These are phyloP conservation scores for Miniopterus natalensis DNA, from an alignment of 2,113 vertebrate species.

Conservation along the genomic window DNA sequence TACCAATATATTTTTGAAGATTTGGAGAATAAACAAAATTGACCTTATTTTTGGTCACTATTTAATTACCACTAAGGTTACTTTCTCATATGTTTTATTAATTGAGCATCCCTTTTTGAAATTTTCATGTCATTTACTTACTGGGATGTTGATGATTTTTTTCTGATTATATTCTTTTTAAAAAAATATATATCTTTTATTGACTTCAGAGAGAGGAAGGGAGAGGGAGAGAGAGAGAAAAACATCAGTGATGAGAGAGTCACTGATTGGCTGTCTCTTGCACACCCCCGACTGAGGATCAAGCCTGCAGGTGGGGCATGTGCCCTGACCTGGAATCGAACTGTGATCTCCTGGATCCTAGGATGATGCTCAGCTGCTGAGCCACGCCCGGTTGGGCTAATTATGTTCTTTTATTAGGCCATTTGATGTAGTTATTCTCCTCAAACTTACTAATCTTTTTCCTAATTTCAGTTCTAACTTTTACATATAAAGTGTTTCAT, in stretches of 20 bases:
- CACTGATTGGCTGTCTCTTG: no score
- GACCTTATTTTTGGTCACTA: not conserved
- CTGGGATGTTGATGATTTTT: not conserved
- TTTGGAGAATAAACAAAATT: not conserved
- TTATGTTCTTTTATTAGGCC: not conserved
- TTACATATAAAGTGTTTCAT: not conserved
- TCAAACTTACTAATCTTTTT: not conserved
- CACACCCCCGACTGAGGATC: no score
- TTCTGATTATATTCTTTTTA: not conserved
- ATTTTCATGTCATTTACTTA: not conserved
- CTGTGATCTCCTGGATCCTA: no score
- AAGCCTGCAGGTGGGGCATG: no score
- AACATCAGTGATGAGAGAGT: no score
- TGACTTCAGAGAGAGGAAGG: no score
- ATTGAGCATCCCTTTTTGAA: not conserved
- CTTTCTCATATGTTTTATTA: not conserved
- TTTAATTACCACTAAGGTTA: not conserved
- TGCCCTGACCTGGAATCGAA: no score
- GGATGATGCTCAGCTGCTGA: no score
- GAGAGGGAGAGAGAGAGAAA: no score
- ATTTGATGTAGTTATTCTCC: not conserved
- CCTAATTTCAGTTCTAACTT: not conserved
- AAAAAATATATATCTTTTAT: no score
- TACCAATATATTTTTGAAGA: not conserved
- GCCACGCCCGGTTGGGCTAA: not conserved